These are phyloP conservation scores for Perodicticus potto DNA, from an alignment of 2,797 vertebrate species.

Conservation along the genomic window DNA sequence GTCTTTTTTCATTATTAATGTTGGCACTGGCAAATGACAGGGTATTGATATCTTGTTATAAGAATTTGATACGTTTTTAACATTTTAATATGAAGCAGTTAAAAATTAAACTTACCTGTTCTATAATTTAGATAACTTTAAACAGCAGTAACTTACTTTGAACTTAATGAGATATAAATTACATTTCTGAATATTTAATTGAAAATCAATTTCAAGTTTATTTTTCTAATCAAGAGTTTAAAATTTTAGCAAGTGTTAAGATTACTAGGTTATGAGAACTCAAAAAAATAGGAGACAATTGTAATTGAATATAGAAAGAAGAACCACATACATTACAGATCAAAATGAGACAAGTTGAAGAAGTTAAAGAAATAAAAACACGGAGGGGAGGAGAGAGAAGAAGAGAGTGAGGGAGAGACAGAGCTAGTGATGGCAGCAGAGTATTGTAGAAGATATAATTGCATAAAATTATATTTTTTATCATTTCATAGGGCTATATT, in stretches of 20 bases:
- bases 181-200: conserved; percentile 6
- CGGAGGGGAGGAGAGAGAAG: neutral
- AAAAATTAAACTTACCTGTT: conserved; percentile 4
- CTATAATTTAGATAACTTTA: neutral
- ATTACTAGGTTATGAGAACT: neutral
- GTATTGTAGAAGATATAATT: no score
- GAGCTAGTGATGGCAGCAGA: neutral
- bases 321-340: neutral
- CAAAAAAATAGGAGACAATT: neutral
- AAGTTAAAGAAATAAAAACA: neutral
- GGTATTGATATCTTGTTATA: neutral
- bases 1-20: neutral
- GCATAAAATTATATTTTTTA: neutral
- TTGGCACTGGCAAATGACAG: neutral
- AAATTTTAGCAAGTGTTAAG: conserved; percentile 8
- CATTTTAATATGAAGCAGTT: conserved; percentile 27
- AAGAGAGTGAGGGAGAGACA: neutral
- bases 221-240: conserved; percentile 46
- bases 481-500: neutral
- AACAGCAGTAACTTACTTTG: conserved; percentile 28
- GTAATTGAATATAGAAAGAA: neutral
- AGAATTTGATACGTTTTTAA: neutral
- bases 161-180: conserved; percentile 48
- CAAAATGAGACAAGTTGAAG: neutral
- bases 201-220: conserved; percentile 31